Percentiles rank a stretch among this genome's conserved stretches.
These are phyloP conservation scores for Fragum sueziense DNA, from an alignment of 2,888 invertebrate genomes.

Conservation along the genomic window DNA sequence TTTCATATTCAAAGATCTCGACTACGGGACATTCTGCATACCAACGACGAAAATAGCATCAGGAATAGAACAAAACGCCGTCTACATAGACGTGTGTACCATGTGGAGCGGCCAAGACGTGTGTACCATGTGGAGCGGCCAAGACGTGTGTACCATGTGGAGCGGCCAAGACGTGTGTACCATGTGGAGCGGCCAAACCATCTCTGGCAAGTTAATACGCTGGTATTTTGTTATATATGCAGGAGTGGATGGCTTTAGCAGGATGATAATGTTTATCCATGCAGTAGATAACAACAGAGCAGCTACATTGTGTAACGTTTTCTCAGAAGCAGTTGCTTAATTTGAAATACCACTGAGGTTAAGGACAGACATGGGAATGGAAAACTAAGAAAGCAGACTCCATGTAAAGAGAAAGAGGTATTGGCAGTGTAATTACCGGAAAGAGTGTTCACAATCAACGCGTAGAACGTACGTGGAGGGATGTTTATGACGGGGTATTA, in stretches of 20 bases:
- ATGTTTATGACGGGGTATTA: constrained; percentile 39
- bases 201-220: constrained; percentile 48
- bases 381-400: constrained; percentile 39
- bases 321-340: constrained; percentile 4
- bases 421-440: constrained; percentile 31
- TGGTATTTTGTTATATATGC: constrained; percentile 43
- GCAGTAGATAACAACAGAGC: constrained; percentile 39
- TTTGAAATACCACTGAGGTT: constrained; percentile 23
- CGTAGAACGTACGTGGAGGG: constrained; percentile 36
- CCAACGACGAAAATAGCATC: constrained; percentile 24
- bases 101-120: constrained; percentile 34
- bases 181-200: constrained; percentile 34
- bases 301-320: constrained; percentile 23
- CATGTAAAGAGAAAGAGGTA: constrained; percentile 30
- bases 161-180: constrained; percentile 34
- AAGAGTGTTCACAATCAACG: constrained; percentile 45
- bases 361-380: constrained; percentile 35
- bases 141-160: constrained; percentile 44
- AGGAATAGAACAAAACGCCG: constrained; percentile 26
- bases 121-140: constrained; percentile 35
- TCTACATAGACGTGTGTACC: constrained; percentile 35
- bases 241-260: constrained; percentile 42
- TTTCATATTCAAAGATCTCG: constrained; percentile 24
- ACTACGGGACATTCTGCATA: constrained; percentile 28
- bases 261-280: constrained; percentile 21